Evolutionary conservation across 1,140 invertebrate species (phyloP), one percentile per base, ranked within the genome.

Genomic region (Plutomurus gul): DNA sequence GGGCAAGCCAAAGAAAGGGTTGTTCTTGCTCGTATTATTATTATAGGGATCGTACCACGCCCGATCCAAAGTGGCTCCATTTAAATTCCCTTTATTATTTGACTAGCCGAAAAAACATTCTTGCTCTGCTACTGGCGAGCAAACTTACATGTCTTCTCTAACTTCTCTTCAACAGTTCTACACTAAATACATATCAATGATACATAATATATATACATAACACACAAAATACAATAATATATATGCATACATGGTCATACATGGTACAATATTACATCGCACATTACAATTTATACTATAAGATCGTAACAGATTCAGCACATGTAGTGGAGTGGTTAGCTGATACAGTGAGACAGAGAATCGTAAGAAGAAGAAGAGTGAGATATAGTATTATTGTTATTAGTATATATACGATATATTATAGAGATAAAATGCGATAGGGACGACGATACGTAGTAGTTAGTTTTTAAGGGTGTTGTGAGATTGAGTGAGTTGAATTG

Each of bases 11-110:
- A 72, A 40, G 33, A 73, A 79, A 74, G 77, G 77, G 78, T 75
- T 76, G 36, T 56, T 47, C 65, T 76, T 75, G 78, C 73, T 75
- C 78, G 73, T 47, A 79, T 79, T 79, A 79, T 79, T 79, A 79
- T 79, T 79, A 76, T 75, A 74, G 71, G 60, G 70, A 73, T 78
- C 77, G 65, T 60, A 79, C 78, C 78, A 79, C 78, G 78, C 78
- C 78, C 78, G 78, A 75, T 74, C 71, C 70, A 73, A 70, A 79
- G 78, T 79, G 74, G 74, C 72, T 79, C 51, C 49, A 75, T 79
- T 79, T 79, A 76, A 75, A 79, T 79, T 79, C 51, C 60, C 72
- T 75, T 79, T 79, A 79, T 78, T 75, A 74, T 36, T 56, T 79
- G 77, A 78, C 76, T 78, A 78, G 76, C 76, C 76, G 70, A 78